Evolutionary conservation across 1,140 invertebrate species (phyloP), one percentile per base, ranked within the genome.

Genomic region (Asbolus verrucosus): DNA sequence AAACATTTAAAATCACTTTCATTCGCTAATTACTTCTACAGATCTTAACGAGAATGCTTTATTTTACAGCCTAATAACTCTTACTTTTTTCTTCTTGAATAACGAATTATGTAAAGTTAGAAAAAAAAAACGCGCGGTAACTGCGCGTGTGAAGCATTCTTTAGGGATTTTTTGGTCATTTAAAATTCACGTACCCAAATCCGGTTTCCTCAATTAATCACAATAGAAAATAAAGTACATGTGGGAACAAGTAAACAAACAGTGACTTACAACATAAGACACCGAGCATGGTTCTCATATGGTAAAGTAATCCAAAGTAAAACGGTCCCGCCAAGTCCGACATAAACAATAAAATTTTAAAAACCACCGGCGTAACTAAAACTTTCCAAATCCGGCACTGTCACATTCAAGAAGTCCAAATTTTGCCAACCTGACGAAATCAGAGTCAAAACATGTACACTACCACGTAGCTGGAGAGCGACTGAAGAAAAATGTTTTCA

Each of bases 261-360:
- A 31, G n/a, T n/a, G n/a, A n/a, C 61, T 63, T 39, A 63, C 61
- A 6, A 59, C 27, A 13, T n/a, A 63, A 39, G 39, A 63, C 33
- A 39, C 61, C 61, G 33, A 63, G 61, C 61, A 63, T 63, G 61
- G 61, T 61, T 9, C 24, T 63, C 61, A 63, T 63, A 63, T 63
- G 61, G 61, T 63, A 63, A 14, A 39, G 24, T 62, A 16, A 62
- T 62, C 60, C 60, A 8, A 33, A n/a, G 5, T n/a, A 9, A 62
- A 62, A 33, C 60, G 14, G 5, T 4, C n/a, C 6, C 33, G n/a
- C 5, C n/a, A 2, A 36, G 33, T 8, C 33, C 33, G 33, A 36
- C 31, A 61, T 61, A n/a, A 59, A 59, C 16, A 1, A 6, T 59
- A 36, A 36, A 36, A 36, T 6, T 6, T 2, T 2, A 11, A n/a